Conservation (phyloP, 2,888 invertebrate genomes). For the Apamea anceps region DNA sequence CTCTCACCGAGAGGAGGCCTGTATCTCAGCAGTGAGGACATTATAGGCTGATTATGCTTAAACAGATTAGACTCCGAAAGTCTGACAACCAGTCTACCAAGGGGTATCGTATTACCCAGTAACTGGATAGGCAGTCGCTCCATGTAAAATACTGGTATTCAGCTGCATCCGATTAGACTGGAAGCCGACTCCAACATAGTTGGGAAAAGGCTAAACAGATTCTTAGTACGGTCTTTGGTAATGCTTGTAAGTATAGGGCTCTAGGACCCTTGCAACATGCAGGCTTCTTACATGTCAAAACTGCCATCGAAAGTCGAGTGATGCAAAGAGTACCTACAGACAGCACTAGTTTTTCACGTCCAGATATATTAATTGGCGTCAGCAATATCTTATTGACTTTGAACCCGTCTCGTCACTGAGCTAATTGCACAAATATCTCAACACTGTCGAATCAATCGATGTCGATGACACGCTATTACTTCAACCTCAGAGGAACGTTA, state of each 20-base stretch:
- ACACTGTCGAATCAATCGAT: slow-evolving; percentile 38
- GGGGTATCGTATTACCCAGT: too few relatives aligned
- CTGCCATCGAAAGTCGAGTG: neutral
- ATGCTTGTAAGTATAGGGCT: neutral
- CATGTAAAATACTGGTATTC: too few relatives aligned
- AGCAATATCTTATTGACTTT: slow-evolving; percentile 36
- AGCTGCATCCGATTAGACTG: too few relatives aligned
- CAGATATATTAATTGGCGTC: slow-evolving; percentile 40
- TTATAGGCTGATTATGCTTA: too few relatives aligned
- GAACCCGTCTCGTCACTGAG: slow-evolving; percentile 39
- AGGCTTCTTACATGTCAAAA: neutral
- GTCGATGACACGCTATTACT: slow-evolving; percentile 51
- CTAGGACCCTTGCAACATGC: neutral
- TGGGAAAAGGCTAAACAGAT: neutral
- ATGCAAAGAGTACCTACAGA: neutral
- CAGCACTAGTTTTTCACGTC: slow-evolving; percentile 6
- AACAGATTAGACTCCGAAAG: too few relatives aligned
- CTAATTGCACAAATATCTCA: slow-evolving; percentile 53
- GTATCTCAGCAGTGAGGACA: too few relatives aligned
- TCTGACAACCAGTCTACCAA: too few relatives aligned
- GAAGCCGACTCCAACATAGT: too few relatives aligned
- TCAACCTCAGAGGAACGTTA: slow-evolving; percentile 58
- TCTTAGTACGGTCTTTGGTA: neutral
- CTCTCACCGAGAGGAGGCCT: too few relatives aligned
- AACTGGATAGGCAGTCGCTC: too few relatives aligned